Conservation (phyloP, 2,113 vertebrate species). For the Podarcis muralis region DNA sequence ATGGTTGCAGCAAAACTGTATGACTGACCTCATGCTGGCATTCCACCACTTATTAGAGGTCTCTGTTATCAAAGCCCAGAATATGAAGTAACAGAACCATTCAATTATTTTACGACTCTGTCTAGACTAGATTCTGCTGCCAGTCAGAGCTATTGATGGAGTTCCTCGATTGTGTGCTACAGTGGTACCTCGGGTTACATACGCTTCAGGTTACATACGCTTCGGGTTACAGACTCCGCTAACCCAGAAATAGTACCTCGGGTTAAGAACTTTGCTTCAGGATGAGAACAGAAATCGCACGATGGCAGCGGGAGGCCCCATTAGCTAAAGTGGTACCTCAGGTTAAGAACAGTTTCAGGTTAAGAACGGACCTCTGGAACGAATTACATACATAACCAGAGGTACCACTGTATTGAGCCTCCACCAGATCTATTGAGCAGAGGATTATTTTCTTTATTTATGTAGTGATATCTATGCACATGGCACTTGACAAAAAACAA, state of each 20-base stretch:
- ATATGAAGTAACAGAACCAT: not conserved
- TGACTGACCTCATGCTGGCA: not conserved
- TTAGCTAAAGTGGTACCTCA: too few relatives aligned
- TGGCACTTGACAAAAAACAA: not conserved
- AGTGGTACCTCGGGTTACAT: too few relatives aligned
- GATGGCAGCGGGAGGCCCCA: too few relatives aligned
- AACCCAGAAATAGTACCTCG: too few relatives aligned
- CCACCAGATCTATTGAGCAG: not conserved
- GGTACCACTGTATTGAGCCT: too few relatives aligned
- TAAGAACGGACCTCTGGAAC: too few relatives aligned
- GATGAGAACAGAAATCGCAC: too few relatives aligned
- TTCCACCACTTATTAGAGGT: not conserved
- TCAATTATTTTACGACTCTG: not conserved
- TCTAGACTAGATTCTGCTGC: not conserved
- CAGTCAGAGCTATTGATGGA: not conserved
- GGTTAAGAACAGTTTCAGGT: too few relatives aligned
- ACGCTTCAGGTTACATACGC: too few relatives aligned
- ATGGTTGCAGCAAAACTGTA: not conserved
- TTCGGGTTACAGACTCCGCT: too few relatives aligned
- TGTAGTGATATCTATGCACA: not conserved
- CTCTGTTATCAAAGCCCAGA: not conserved
- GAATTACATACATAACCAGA: too few relatives aligned
- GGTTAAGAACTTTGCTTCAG: too few relatives aligned
- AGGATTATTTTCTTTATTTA: not conserved
- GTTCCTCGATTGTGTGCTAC: not conserved